Evolutionary conservation across 1,140 invertebrate genomes (phyloP), one percentile per base, ranked within the genome.

Genomic region (Tetragnatha versicolor): DNA sequence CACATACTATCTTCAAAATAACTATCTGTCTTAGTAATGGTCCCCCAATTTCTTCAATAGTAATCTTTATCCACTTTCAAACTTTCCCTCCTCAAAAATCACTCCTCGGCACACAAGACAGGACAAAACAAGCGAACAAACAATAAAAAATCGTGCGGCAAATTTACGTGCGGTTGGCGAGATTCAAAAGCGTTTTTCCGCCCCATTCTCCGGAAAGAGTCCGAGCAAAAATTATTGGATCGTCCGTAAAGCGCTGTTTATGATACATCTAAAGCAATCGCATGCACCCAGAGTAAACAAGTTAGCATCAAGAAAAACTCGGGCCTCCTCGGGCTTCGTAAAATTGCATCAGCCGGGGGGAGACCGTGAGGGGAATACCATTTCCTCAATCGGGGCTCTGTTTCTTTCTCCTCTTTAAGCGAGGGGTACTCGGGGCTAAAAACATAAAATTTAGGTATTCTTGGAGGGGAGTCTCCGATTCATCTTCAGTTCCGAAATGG

Each of bases 361-460:
- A 53, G 25, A 39, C 20, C 68, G 68, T 72, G 68, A 72, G 68
- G 49, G 49, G 68, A 72, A 72, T 72, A 72, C 29, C 51, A 72
- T 72, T 72, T 58, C 25, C 68, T 58, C 49, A 72, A 72, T 72
- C 68, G 55, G 58, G 58, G 68, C 68, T 58, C 51, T 72, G 68
- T 72, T 72, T 72, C 68, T 72, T 72, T 72, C 55, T 35, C 29
- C 68, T 72, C 39, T 53, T 72, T 72, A 72, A 72, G 47, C 31
- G 33, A 29, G 20, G 35, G 47, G 33, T 14, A 58, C 49, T 72
- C 51, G 7, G 20, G 68, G 51, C 20, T 58, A 72, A 72, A 72
- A 72, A 72, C 68, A 72, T 72, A 72, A 72, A 72, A 72, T 72
- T 72, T 72, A 72, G 68, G 68, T 58, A 72, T 72, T 72, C 51